Evolutionary conservation across 2,113 vertebrate species (phyloP).

Genomic region (Columba livia): DNA sequence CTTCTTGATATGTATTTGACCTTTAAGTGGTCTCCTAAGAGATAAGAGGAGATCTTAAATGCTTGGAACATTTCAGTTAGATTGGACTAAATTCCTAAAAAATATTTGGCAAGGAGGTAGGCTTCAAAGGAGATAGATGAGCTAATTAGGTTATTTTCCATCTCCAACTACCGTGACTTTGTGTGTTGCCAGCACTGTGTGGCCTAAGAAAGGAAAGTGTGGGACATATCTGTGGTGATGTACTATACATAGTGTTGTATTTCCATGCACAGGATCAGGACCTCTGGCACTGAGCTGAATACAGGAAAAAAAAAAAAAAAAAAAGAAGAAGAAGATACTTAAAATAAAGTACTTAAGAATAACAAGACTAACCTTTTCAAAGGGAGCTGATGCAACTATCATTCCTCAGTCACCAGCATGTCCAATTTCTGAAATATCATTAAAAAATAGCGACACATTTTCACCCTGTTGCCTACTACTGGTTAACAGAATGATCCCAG

Average conservation of each 20-base stretch:
- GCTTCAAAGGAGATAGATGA: constrained; percentile 44
- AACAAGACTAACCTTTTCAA: constrained; percentile 51
- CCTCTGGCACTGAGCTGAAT: constrained; percentile 3
- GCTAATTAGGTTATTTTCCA: constrained; percentile 38
- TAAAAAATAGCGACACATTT: constrained; percentile 64
- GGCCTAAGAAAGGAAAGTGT: constrained; percentile 40
- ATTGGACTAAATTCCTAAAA: constrained; percentile 53
- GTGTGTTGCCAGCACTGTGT: background rate
- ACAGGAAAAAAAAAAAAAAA: background rate
- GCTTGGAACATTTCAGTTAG: constrained; percentile 37
- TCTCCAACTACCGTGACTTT: background rate
- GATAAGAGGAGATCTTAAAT: constrained; percentile 36
- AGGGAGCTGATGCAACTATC: constrained; percentile 43
- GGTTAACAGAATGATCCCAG: constrained; percentile 35
- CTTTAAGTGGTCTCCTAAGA: constrained; percentile 43
- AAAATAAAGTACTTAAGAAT: constrained; percentile 49
- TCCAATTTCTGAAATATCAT: constrained; percentile 51
- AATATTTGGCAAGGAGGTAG: constrained; percentile 19
- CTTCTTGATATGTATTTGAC: constrained; percentile 47
- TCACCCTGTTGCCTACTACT: constrained; percentile 33
- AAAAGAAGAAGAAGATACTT: background rate
- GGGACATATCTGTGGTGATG: constrained; percentile 37
- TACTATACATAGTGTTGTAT: constrained; percentile 40
- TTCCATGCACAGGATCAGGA: constrained; percentile 10
- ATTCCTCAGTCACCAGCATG: constrained; percentile 9